Conservation (phyloP, 2,797 vertebrate species). For the Pithecia hirsuta region DNA sequence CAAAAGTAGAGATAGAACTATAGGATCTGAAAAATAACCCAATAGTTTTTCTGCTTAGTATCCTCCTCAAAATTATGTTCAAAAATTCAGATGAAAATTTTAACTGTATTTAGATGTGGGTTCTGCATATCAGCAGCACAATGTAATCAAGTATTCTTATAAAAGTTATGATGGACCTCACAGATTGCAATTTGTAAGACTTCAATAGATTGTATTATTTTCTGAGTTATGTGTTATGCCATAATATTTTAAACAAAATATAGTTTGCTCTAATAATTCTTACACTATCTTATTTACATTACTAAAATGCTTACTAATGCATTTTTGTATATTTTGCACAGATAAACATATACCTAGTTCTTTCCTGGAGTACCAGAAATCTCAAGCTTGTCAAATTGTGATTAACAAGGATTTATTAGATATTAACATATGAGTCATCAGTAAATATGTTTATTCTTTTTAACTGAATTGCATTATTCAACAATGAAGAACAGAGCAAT, state of each 20-base stretch:
- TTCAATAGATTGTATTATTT: background rate
- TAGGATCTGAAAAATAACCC: background rate
- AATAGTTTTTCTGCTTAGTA: background rate
- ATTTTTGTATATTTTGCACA: constrained; percentile 36
- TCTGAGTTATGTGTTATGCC: background rate
- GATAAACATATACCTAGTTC: background rate
- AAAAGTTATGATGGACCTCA: background rate
- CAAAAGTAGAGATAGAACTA: background rate
- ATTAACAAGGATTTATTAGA: constrained; percentile 39
- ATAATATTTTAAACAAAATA: constrained; percentile 21
- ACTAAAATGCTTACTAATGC: background rate
- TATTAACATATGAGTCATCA: constrained; percentile 8
- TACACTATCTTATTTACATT: background rate
- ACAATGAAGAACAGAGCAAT: constrained; percentile 4
- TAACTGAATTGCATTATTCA: constrained; percentile 27
- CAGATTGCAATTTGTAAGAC: background rate
- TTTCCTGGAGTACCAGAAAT: constrained; percentile 34
- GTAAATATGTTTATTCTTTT: constrained; percentile 43
- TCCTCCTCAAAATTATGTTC: background rate
- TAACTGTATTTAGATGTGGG: background rate
- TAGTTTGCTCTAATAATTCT: background rate
- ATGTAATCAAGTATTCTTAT: constrained; percentile 28
- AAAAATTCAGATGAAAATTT: constrained; percentile 25
- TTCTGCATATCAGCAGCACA: background rate
- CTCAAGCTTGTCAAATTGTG: constrained; percentile 24